Percentiles rank a stretch among this genome's conserved stretches.
Evolutionary conservation across 2,113 vertebrate species (phyloP).

Genomic region (Motacilla tschutschensis): DNA sequence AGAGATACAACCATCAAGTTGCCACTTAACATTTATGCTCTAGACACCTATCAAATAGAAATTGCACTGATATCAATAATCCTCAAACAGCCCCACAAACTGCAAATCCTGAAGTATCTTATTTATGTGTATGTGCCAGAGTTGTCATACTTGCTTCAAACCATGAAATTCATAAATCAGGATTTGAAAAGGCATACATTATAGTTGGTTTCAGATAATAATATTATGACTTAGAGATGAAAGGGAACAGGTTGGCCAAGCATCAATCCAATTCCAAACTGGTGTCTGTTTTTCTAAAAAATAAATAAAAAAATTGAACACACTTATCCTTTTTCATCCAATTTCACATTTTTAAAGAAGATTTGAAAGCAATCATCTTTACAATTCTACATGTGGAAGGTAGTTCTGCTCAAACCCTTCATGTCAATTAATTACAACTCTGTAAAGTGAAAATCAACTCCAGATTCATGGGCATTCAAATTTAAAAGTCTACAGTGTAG

Average conservation of each 20-base stretch:
- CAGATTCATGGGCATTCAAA: neutral
- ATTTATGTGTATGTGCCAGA: neutral
- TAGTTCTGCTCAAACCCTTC: neutral
- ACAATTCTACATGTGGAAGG: neutral
- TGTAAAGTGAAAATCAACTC: neutral
- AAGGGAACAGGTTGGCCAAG: conserved; percentile 40
- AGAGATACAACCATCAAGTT: neutral
- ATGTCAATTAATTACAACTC: neutral
- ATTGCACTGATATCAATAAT: neutral
- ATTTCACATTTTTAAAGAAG: conserved; percentile 29
- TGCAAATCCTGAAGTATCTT: neutral
- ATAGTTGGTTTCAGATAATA: conserved; percentile 45
- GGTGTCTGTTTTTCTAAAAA: neutral
- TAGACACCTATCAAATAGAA: neutral
- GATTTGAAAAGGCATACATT: conserved; percentile 41
- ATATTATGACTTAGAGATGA: conserved; percentile 44
- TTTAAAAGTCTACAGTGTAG: neutral
- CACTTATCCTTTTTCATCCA: conserved; percentile 7
- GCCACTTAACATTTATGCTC: neutral
- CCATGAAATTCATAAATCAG: conserved; percentile 13
- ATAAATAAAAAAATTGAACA: neutral
- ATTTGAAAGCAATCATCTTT: neutral
- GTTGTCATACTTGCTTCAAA: conserved; percentile 43
- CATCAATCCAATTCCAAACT: conserved; percentile 35
- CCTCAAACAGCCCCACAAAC: neutral